Evolutionary conservation across 2,113 vertebrate species (phyloP).

Genomic region (Passer montanus): DNA sequence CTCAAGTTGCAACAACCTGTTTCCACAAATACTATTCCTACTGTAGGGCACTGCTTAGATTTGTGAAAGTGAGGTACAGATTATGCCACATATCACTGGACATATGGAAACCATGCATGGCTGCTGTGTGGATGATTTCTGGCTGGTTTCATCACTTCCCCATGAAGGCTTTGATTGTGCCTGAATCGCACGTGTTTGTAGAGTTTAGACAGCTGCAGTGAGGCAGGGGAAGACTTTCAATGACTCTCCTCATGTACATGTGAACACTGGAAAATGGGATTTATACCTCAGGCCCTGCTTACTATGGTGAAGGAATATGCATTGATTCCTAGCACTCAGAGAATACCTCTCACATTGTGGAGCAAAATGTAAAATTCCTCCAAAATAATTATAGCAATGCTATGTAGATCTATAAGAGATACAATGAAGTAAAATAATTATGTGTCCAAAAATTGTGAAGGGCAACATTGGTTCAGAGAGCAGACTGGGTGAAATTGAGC

Average conservation of each 20-base stretch:
- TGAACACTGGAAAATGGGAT: background rate
- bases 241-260: background rate
- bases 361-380: background rate
- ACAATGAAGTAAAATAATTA: background rate
- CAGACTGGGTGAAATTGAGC: background rate
- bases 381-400: background rate
- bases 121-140: background rate
- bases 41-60: background rate
- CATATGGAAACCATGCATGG: background rate
- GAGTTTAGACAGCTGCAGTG: conserved; percentile 39
- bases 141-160: background rate
- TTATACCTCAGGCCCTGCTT: background rate
- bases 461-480: background rate
- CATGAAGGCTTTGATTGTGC: conserved; percentile 2
- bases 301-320: background rate
- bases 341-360: background rate
- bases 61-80: background rate
- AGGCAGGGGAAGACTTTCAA: background rate
- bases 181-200: accelerated
- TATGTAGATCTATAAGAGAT: background rate
- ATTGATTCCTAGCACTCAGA: background rate
- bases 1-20: background rate
- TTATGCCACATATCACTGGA: background rate
- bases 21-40: background rate
- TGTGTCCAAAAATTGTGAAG: background rate